Conservation (phyloP, 2,888 invertebrate species). For the Pollenia labialis region DNA sequence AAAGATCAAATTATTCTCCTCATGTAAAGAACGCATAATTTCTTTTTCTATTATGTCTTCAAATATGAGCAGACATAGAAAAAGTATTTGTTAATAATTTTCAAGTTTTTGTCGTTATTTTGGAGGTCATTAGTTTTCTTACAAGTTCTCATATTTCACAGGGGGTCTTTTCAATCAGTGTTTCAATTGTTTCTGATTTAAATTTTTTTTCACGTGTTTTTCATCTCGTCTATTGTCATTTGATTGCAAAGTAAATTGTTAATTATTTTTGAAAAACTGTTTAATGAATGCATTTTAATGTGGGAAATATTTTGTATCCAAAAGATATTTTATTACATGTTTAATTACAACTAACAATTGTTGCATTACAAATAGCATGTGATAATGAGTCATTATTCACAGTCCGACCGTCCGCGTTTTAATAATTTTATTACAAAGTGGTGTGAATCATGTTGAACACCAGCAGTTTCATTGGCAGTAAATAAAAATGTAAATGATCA, state of each 20-base stretch:
- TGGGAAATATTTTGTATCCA: slow-evolving; percentile 41
- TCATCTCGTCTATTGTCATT: slow-evolving; percentile 13
- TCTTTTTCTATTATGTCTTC: slow-evolving; percentile 8
- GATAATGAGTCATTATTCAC: slow-evolving; percentile 24
- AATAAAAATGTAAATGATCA: slow-evolving; percentile 1
- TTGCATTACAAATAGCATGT: slow-evolving; percentile 28
- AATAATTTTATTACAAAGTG: background rate
- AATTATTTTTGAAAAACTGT: background rate
- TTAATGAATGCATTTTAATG: slow-evolving; percentile 64
- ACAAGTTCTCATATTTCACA: slow-evolving; percentile 54
- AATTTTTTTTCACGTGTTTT: slow-evolving; percentile 20
- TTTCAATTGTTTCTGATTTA: slow-evolving; percentile 60
- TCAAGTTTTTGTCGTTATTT: background rate
- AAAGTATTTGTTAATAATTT: slow-evolving; percentile 11
- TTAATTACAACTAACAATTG: slow-evolving; percentile 38
- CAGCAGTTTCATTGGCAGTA: background rate
- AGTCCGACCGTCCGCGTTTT: background rate
- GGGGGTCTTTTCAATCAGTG: slow-evolving; percentile 61
- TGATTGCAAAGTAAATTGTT: slow-evolving; percentile 33
- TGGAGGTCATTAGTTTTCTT: slow-evolving; percentile 46
- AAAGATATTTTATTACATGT: slow-evolving; percentile 36
- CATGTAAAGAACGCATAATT: slow-evolving; percentile 70
- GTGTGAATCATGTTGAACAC: background rate
- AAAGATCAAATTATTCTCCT: slow-evolving; percentile 63
- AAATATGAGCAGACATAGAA: slow-evolving; percentile 21